Evolutionary conservation across 1,140 invertebrate species (phyloP).

Genomic region (Medauroidea extradentata): DNA sequence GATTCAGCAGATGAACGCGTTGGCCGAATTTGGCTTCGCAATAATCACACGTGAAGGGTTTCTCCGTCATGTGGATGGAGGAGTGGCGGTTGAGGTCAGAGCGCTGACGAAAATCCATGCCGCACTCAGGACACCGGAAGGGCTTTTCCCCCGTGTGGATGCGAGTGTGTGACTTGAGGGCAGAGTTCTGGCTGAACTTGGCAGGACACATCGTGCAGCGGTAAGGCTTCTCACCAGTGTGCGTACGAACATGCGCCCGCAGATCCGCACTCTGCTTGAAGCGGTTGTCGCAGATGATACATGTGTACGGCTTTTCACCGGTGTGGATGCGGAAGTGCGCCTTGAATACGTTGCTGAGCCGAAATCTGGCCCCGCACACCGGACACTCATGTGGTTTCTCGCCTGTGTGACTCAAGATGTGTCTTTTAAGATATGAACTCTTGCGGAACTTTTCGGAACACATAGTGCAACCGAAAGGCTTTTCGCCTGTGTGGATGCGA

Average conservation of each 20-base stretch:
- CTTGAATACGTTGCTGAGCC: background rate
- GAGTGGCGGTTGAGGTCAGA: background rate
- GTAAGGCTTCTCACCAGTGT: conserved; percentile 41
- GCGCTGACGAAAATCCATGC: conserved; percentile 33
- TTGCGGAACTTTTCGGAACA: conserved; percentile 4
- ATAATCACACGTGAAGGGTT: background rate
- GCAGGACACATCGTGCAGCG: conserved; percentile 39
- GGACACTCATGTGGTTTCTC: conserved; percentile 23
- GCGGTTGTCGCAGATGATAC: background rate
- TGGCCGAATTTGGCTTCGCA: background rate
- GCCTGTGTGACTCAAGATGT: conserved; percentile 23
- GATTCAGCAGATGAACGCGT: conserved; percentile 42
- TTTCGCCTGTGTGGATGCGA: conserved; percentile 22
- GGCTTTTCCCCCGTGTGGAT: conserved; percentile 54
- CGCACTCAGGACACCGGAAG: conserved; percentile 40
- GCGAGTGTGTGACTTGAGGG: conserved; percentile 37
- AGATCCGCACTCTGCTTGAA: background rate
- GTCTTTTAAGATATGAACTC: conserved; percentile 7
- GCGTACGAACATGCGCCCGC: conserved; percentile 15
- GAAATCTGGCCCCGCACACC: conserved; percentile 11
- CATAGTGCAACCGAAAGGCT: conserved; percentile 21
- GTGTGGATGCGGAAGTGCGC: conserved; percentile 13
- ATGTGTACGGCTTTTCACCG: background rate
- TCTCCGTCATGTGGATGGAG: background rate
- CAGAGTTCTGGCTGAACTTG: conserved; percentile 40